A percentile compares a stretch with the other conserved stretches of the same genome.
phyloP scores from a whole-genome alignment of 37 sponge, comb jelly and placozoan species.

The Sycon ciliatum region DNA sequence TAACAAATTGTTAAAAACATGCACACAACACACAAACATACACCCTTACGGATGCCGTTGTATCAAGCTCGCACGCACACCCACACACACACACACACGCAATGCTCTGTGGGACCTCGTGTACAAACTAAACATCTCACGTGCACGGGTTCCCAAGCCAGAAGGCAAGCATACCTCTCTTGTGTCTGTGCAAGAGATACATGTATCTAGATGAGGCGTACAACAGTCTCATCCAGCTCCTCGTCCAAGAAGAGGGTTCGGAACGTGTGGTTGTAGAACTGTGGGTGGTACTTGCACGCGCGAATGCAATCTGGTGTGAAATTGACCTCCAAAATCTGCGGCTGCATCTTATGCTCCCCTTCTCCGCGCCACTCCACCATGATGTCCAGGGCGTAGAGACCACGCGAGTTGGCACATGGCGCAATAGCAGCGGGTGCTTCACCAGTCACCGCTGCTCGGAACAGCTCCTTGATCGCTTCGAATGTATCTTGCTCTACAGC shows the following conservation, averaged over 20 bases:
- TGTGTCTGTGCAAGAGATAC: too few species aligned
- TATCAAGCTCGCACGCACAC: too few species aligned
- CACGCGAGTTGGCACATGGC: constrained; percentile 40
- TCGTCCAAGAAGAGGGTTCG: constrained; percentile 48
- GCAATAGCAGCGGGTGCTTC: constrained; percentile 48
- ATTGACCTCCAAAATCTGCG: constrained; percentile 71
- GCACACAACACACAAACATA: neutral
- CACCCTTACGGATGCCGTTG: neutral
- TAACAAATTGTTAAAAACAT: neutral
- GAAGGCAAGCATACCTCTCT: too few species aligned
- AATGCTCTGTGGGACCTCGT: neutral
- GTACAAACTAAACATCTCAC: neutral
- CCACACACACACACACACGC: neutral
- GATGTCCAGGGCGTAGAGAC: constrained; percentile 75
- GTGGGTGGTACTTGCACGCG: constrained; percentile 70
- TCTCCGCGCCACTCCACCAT: constrained; percentile 74
- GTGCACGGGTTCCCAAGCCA: too few species aligned
- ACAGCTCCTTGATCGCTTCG: constrained; percentile 27
- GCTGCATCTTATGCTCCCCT: constrained; percentile 34
- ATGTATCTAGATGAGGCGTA: too few species aligned
- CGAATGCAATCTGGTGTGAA: constrained; percentile 75
- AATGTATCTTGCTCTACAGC: neutral
- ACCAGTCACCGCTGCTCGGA: constrained; percentile 40
- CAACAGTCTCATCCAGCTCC: neutral
- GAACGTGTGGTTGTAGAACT: constrained; percentile 78